phyloP scores from a whole-genome alignment of 1,140 invertebrate genomes.

The Sminthurinus signatus region DNA sequence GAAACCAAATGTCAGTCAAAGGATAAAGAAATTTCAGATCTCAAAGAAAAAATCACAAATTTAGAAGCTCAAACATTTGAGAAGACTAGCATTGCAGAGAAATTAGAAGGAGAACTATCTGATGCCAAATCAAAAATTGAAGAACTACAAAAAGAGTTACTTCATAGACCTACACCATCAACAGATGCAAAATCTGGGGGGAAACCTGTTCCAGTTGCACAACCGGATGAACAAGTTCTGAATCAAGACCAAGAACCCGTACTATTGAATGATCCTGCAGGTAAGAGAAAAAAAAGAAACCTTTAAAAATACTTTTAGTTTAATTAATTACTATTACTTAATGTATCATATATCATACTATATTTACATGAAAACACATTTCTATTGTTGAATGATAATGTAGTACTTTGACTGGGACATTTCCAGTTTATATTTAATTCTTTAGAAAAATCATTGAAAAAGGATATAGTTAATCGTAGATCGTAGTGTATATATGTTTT shows the following conservation, averaged over 20 bases:
- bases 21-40: slow-evolving; percentile 29
- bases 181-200: slow-evolving; percentile 3
- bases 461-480: too few species aligned
- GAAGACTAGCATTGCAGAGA: slow-evolving; percentile 21
- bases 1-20: slow-evolving; percentile 17
- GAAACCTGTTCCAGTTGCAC: slow-evolving; percentile 5
- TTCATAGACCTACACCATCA: not conserved
- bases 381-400: too few species aligned
- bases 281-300: too few species aligned
- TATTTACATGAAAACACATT: too few species aligned
- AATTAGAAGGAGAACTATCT: slow-evolving; percentile 26
- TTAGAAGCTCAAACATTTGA: slow-evolving; percentile 35
- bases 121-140: slow-evolving; percentile 14
- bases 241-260: slow-evolving; percentile 22
- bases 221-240: not conserved
- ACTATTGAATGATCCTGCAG: slow-evolving; percentile 34
- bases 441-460: too few species aligned
- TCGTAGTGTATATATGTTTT: too few species aligned
- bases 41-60: slow-evolving; percentile 35
- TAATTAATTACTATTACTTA: too few species aligned
- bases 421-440: too few species aligned
- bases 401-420: too few species aligned
- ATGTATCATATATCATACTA: too few species aligned
- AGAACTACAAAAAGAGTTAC: slow-evolving; percentile 9
- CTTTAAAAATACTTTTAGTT: too few species aligned